Evolutionary conservation across 2,797 vertebrate species (phyloP), one percentile per base, ranked within the genome.

Genomic region (Propithecus perrieri): DNA sequence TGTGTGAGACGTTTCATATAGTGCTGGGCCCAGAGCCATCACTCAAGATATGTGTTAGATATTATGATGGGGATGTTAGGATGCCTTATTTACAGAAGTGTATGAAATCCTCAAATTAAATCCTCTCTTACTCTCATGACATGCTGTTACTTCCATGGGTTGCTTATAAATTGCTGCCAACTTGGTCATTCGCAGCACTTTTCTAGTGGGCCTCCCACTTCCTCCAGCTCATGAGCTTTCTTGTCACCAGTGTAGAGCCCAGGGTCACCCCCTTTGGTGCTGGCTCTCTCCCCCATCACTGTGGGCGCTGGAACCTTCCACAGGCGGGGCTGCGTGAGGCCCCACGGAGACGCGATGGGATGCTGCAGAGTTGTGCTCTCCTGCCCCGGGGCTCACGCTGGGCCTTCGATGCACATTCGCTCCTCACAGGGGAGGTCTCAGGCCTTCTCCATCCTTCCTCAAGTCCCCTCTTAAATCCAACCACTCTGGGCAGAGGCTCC

Each of bases 1-100:
- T 50, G 22, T 41, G 59, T 75, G 74, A 88, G 50, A 61, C 55
- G 30, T 63, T 89, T 94, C 48, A 26, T 50, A 20, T 0, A 69
- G 24, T 78, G n/a, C 59, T 46, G 33, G 80, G 41, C 33, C 33
- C 61, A 79, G 50, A 53, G 38, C 14, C 33, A 79, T 61, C 41
- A 20, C 5, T 74, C 43, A 30, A 50, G 15, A 46, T 43, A 74
- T 0, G 20, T 61, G 50, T 65, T 67, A 74, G 63, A 72, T 78
- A 69, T n/a, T 80, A 59, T 30, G 55, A 65, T 17, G 15, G 94
- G 61, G 93, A 76, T 86, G 88, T 86, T 85, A 38, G 24, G 33
- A 69, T 18, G 61, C 7, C 11, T 71, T 15, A 30, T 50, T 92
- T 46, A 10, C 9, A 3, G 9, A 67, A 22, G 13, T 65, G 74